Evolutionary conservation across 2,888 invertebrate species (phyloP), one percentile per base, ranked within the genome.

Genomic region (Proisotoma minuta): DNA sequence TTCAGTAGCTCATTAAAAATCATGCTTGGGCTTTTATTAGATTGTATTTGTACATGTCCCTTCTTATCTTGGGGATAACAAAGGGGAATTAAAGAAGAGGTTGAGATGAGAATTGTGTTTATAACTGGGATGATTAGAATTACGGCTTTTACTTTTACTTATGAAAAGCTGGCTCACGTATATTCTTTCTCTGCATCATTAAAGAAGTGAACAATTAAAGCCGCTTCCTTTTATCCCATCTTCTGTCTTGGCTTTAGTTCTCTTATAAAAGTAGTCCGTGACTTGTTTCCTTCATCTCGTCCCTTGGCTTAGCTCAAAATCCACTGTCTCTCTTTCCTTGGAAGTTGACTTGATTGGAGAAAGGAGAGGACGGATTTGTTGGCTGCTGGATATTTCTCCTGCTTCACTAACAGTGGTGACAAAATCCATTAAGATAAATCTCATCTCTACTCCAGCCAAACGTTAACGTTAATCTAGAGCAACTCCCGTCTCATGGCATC

Each of bases 401-500:
- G 5, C 43, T 5, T 43, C 43, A 20, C 20, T 43, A 18, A n/a
- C n/a, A 43, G 43, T 23, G 49, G 49, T 49, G 49, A 23, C 49
- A 49, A 49, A 49, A 49, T 49, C 49, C 26, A 49, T 49, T 49
- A 49, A 49, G n/a, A 49, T 23, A 49, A 49, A 49, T 49, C 49
- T 49, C 49, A 49, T 49, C 49, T 8, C 20, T 22, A 43, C 43
- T 43, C 43, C 43, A 43, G 43, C 18, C 18, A 43, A 4, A 12
- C 43, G 15, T 34, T 15, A 15, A 34, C 34, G 15, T 34, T 34
- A 34, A 34, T 8, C 8, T 34, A 10, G 34, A 15, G 34, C 34
- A 34, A n/a, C n/a, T n/a, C n/a, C n/a, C n/a, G n/a, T n/a, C n/a
- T n/a, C n/a, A n/a, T n/a, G n/a, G n/a, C n/a, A n/a, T n/a, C n/a